Base-by-base conservation (phyloP, 2,888 invertebrate genomes). In the Aleiodes alternator region DNA sequence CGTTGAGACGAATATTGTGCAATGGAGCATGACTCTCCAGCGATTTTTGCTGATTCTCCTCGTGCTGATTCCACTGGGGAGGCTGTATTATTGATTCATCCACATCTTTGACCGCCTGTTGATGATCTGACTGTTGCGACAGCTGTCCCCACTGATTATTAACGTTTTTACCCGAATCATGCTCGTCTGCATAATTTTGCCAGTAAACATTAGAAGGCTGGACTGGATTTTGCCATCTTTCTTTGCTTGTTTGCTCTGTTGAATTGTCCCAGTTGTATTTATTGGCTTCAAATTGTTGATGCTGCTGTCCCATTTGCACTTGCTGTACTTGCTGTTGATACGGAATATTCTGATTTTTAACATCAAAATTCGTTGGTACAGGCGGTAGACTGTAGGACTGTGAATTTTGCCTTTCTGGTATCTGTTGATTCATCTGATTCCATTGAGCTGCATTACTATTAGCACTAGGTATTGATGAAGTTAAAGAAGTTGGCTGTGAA, bases 221-320 rank as follows among this genome's bases (percentile, higher is more conserved):
- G n/a, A 70, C 53, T n/a, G 86, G 83, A 80, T 83, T 86, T 55
- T 84, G 85, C 84, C 84, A 86, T 76, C 83, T 84, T 56, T 81
- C 81, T 9, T 80, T 72, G 73, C 80, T 83, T 6, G 79, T 75
- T 48, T 85, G 82, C n/a, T 84, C 83, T 64, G 77, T 64, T 56
- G 50, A 64, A 8, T 38, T 48, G 16, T 80, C 84, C 86, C 88
- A 88, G 66, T 83, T 86, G 69, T 84, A 87, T 80, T 79, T 86
- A 70, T 81, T 84, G 7, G 76, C 34, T 31, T 57, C 43, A 4
- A 69, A 78, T 53, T 76, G 75, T 14, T 43, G 80, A 57, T 38
- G 69, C 0, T 72, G 72, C 53, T 77, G 78, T 61, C 69, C 76
- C n/a, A 78, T 74, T 4, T 57, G 31, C 14, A 69, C 71, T 8